Evolutionary conservation across 2,797 vertebrate genomes (phyloP).

Genomic region (Melanogrammus aeglefinus): DNA sequence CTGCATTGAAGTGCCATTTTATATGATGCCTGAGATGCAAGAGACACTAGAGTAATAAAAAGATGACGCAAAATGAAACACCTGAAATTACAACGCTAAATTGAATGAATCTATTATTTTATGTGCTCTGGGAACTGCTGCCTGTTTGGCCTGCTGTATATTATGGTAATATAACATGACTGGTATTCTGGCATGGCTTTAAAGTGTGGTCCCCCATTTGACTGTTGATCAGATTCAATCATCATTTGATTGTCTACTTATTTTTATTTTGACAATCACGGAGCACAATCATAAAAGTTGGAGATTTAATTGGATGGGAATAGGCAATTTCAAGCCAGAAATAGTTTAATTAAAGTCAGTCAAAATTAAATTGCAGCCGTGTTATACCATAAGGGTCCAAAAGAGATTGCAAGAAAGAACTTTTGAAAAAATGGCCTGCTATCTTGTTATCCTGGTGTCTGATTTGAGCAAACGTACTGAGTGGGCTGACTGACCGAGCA

Average conservation of each 20-base stretch:
- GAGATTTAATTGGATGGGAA: background rate
- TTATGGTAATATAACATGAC: background rate
- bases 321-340: background rate
- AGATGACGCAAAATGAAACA: background rate
- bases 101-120: background rate
- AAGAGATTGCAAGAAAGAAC: background rate
- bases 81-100: background rate
- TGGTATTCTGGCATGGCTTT: background rate
- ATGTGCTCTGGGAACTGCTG: background rate
- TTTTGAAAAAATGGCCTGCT: background rate
- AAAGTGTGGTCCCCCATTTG: background rate
- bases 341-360: background rate
- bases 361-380: background rate
- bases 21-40: background rate
- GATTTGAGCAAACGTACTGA: background rate
- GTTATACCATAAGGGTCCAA: background rate
- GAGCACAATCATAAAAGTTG: background rate
- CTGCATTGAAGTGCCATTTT: background rate
- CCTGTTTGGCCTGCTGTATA: background rate
- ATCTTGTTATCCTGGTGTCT: background rate
- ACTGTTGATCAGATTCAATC: background rate
- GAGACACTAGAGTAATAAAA: background rate
- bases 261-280: background rate
- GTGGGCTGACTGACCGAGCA: background rate
- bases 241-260: background rate